A percentile compares a stretch with the other conserved stretches of the same genome.
phyloP scores from a whole-genome alignment of 2,797 vertebrate species.

The Calcarius lapponicus region DNA sequence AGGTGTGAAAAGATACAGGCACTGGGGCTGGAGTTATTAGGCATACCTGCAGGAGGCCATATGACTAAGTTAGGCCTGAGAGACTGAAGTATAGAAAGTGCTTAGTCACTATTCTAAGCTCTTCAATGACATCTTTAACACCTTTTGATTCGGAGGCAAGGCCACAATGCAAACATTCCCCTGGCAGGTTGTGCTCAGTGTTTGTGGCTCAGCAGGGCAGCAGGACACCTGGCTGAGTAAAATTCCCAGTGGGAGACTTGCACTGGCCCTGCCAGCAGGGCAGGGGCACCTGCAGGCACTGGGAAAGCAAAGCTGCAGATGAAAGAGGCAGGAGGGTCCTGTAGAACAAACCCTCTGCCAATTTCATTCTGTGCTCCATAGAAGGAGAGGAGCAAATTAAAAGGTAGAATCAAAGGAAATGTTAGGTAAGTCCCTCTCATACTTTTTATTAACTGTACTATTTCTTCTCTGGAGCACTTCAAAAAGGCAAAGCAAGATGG shows the following conservation, averaged over 20 bases:
- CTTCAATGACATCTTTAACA: conserved; percentile 72
- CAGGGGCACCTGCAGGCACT: conserved; percentile 75
- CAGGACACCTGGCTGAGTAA: conserved; percentile 86
- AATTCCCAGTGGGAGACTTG: conserved; percentile 83
- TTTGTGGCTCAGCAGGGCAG: conserved; percentile 82
- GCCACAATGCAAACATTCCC: conserved; percentile 75
- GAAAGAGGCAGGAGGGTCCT: conserved; percentile 76
- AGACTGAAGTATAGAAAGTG: conserved; percentile 71
- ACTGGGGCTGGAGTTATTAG: conserved; percentile 75
- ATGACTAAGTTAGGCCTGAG: conserved; percentile 69
- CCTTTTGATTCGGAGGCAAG: conserved; percentile 75
- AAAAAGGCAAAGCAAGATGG: conserved; percentile 2
- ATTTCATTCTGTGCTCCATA: conserved; percentile 77
- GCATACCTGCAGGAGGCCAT: conserved; percentile 73
- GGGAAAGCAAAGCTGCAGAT: conserved; percentile 84
- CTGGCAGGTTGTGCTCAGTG: conserved; percentile 84
- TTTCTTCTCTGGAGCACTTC: background rate
- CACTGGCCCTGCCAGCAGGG: conserved; percentile 82
- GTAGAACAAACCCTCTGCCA: conserved; percentile 70
- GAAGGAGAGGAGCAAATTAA: conserved; percentile 61
- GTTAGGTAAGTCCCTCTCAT: background rate
- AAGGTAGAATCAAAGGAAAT: conserved; percentile 53
- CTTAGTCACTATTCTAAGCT: conserved; percentile 74
- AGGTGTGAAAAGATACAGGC: conserved; percentile 78
- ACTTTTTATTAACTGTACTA: background rate